phyloP scores from a whole-genome alignment of 1,140 invertebrate species.

The Drusus annulatus region DNA sequence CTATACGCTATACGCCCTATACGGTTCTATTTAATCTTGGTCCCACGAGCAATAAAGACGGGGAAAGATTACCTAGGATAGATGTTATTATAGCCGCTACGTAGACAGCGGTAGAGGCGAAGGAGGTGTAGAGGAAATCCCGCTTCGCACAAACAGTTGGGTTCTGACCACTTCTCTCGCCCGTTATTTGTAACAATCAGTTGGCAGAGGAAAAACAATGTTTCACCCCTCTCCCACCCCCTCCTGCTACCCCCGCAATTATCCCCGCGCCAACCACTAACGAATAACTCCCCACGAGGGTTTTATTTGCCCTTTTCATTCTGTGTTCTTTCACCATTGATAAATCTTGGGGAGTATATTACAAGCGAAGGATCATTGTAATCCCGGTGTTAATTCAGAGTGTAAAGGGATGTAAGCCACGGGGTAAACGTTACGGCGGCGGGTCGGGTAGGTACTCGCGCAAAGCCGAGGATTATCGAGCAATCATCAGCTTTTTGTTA shows the following conservation, averaged over 20 bases:
- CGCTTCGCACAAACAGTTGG: background rate
- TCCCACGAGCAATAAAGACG: no score
- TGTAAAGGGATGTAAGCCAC: background rate
- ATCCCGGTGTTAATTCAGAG: slow-evolving; percentile 23
- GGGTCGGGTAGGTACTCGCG: background rate
- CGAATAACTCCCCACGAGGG: slow-evolving; percentile 30
- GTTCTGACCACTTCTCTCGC: slow-evolving; percentile 13
- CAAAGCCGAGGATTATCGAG: background rate
- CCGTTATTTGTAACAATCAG: slow-evolving; percentile 48
- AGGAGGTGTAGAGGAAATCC: no score
- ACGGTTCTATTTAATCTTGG: no score
- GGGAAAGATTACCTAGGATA: no score
- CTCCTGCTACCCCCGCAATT: slow-evolving; percentile 9
- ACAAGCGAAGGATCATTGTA: background rate
- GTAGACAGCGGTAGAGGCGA: no score
- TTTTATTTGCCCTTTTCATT: slow-evolving; percentile 38
- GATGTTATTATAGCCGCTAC: no score
- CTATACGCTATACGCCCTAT: no score
- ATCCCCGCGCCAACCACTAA: slow-evolving; percentile 26
- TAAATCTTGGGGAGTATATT: slow-evolving; percentile 40
- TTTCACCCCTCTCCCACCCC: slow-evolving; percentile 44
- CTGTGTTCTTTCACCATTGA: slow-evolving; percentile 26
- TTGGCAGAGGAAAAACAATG: slow-evolving; percentile 53
- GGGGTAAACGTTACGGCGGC: background rate
- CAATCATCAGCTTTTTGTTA: background rate